These are phyloP conservation scores for Erythrocercus mccallii DNA, from an alignment of 2,113 vertebrate genomes.

Conservation along the genomic window DNA sequence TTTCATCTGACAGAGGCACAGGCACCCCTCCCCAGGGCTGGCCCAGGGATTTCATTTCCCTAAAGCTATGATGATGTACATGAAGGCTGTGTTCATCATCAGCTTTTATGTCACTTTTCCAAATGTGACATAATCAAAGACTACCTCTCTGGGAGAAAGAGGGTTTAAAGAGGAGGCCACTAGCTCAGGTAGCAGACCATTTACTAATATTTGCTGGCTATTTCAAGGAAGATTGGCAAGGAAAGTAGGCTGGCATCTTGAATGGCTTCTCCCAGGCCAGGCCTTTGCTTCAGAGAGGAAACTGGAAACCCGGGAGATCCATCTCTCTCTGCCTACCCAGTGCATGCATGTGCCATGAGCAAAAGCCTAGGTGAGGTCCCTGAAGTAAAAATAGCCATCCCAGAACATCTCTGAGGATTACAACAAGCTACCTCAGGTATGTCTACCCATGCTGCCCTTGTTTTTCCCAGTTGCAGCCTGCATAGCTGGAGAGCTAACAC, in stretches of 20 bases:
- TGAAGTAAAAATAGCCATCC: background rate
- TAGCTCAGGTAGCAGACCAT: background rate
- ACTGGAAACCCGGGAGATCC: accelerated
- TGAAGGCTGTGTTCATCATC: background rate
- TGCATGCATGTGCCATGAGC: accelerated
- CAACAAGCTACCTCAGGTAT: background rate
- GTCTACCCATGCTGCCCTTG: background rate
- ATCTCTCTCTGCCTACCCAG: background rate
- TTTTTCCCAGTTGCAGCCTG: background rate
- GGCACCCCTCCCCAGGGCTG: background rate
- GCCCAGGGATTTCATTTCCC: background rate
- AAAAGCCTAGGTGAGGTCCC: background rate
- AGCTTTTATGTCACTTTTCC: background rate
- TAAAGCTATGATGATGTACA: background rate
- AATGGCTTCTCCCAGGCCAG: background rate
- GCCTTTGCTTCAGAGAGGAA: background rate
- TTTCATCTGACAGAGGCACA: background rate
- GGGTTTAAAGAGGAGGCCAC: background rate
- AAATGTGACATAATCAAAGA: background rate
- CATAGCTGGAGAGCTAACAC: background rate
- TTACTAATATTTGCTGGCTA: background rate
- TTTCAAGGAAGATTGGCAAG: background rate
- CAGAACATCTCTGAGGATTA: background rate
- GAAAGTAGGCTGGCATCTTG: background rate
- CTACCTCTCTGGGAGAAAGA: background rate